phyloP scores from a whole-genome alignment of 2,888 invertebrate genomes.

The Hydropsyche betteni region DNA sequence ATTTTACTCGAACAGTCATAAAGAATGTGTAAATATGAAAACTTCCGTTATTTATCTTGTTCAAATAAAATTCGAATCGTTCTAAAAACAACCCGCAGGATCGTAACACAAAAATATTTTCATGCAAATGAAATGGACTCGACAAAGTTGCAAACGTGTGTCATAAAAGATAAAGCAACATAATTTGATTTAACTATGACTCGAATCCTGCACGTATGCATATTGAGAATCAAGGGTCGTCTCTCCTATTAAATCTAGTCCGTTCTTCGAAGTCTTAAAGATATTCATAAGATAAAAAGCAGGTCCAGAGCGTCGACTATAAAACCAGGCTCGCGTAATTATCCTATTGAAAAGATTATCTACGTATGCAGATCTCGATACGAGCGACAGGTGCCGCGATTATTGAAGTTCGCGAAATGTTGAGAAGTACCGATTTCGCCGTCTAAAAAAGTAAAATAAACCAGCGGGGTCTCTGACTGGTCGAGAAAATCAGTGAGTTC shows the following conservation, averaged over 20 bases:
- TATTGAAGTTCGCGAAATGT: background rate
- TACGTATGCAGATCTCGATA: constrained; percentile 47
- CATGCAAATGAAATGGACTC: no score
- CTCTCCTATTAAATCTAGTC: constrained; percentile 41
- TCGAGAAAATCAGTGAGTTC: background rate
- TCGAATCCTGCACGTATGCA: background rate
- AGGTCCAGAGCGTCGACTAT: constrained; percentile 27
- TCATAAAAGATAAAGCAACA: no score
- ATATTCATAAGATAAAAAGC: constrained; percentile 32
- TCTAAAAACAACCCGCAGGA: no score
- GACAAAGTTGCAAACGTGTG: background rate
- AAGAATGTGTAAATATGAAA: no score
- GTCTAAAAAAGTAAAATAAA: background rate
- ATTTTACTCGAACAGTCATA: no score
- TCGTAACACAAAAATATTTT: no score
- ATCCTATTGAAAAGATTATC: constrained; percentile 52
- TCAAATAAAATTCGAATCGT: no score
- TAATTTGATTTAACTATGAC: no score
- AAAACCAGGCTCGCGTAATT: constrained; percentile 44
- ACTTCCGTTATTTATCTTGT: no score
- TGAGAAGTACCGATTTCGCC: background rate
- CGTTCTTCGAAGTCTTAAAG: constrained; percentile 27
- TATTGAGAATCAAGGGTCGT: constrained; percentile 13
- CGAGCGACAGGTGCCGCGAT: constrained; percentile 35
- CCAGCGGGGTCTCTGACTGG: constrained; percentile 8